These are phyloP conservation scores for Sturmia bella DNA, from an alignment of 2,888 invertebrate genomes.

Conservation along the genomic window DNA sequence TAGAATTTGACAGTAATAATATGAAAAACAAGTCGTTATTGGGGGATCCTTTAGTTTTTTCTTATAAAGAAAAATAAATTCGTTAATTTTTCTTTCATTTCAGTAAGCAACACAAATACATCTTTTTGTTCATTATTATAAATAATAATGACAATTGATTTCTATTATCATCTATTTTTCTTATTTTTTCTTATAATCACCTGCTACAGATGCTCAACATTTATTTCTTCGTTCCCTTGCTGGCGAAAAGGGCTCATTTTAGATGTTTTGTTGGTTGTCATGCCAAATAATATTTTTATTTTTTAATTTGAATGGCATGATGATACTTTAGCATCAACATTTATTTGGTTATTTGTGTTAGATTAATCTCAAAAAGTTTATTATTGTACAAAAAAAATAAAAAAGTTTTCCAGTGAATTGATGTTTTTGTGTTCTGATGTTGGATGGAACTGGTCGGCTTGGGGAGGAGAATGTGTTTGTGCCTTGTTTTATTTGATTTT, in stretches of 20 bases:
- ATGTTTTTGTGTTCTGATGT: background rate
- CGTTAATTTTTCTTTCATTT: too few relatives aligned
- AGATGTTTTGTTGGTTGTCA: slow-evolving; percentile 36
- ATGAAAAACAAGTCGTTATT: too few relatives aligned
- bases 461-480: background rate
- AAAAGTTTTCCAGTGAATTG: background rate
- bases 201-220: background rate
- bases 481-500: slow-evolving; percentile 13
- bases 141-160: too few relatives aligned
- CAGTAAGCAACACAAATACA: too few relatives aligned
- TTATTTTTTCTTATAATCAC: background rate
- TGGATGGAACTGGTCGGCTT: background rate
- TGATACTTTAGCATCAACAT: slow-evolving; percentile 44
- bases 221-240: background rate
- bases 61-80: too few relatives aligned
- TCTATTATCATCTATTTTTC: background rate
- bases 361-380: slow-evolving; percentile 33
- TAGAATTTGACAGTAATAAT: too few relatives aligned
- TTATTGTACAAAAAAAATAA: too few relatives aligned
- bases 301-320: slow-evolving; percentile 50
- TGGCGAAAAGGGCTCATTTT: background rate
- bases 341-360: slow-evolving; percentile 38
- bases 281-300: slow-evolving; percentile 53
- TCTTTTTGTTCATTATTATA: too few relatives aligned
- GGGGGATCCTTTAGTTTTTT: too few relatives aligned